Percentiles rank a stretch among this genome's conserved stretches.
These are phyloP conservation scores for Cebidichthys violaceus DNA, from an alignment of 2,113 vertebrate genomes.

Conservation along the genomic window DNA sequence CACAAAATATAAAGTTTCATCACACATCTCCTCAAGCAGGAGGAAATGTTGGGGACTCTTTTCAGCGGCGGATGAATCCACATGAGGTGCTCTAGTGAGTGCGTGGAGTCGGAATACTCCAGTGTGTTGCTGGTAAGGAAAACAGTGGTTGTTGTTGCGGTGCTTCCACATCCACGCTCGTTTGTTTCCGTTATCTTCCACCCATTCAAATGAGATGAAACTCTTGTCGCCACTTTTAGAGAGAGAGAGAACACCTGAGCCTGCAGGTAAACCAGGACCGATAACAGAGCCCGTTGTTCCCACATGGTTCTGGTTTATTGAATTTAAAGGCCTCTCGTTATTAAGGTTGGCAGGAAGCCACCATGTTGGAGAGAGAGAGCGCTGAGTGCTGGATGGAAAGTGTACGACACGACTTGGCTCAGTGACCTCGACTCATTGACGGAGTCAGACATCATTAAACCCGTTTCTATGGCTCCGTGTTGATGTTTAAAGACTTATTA, in stretches of 20 bases:
- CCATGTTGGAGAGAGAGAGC: background rate
- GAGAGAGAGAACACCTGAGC: background rate
- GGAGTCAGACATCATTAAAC: background rate
- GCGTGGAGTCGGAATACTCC: no score
- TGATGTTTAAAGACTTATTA: no score
- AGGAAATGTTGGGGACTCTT: no score
- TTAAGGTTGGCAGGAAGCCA: conserved; percentile 29
- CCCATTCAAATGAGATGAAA: background rate
- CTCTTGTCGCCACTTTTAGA: background rate
- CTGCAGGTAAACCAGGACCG: background rate
- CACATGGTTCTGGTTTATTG: background rate
- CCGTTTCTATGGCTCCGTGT: no score
- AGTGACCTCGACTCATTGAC: no score
- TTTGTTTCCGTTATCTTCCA: background rate
- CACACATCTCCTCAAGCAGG: no score
- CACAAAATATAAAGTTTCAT: no score
- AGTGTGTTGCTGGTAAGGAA: no score
- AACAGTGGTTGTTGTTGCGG: no score
- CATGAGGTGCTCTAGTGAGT: no score
- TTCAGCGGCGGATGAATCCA: no score
- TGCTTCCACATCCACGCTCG: no score
- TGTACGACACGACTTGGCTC: background rate
- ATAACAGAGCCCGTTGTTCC: background rate
- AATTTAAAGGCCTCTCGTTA: background rate
- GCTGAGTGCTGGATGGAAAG: conserved; percentile 19